Evolutionary conservation across 2,888 invertebrate genomes (phyloP), one percentile per base, ranked within the genome.

Genomic region (Thereva nobilitata): DNA sequence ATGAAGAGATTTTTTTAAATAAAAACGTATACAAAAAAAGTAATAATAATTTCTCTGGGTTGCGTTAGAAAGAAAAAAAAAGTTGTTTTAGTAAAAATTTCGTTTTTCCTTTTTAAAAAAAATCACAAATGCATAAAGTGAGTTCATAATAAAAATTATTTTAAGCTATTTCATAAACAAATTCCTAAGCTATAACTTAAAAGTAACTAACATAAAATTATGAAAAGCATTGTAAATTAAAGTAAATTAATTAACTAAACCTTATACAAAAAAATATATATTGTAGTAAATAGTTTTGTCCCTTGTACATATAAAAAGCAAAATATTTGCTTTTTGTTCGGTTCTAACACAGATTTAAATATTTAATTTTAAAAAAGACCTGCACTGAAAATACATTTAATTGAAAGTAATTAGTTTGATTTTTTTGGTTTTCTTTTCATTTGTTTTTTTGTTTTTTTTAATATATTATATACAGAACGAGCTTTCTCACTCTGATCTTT

Each of bases 241-340:
- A 50, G 40, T 61, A 61, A 61, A 61, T 61, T 61, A 61, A 50
- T 61, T 61, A 23, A 23, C 23, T 23, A 23, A 23, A 23, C 23
- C 23, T 23, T 23, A 23, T 47, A 35, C 34, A 50, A 50, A 59
- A 47, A 40, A 67, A 64, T 66, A 68, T 66, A 63, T 66, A 64
- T 55, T 68, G 67, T 57, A 68, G 67, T 64, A 67, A 66, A 68
- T 64, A 23, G 23, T 23, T 23, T 65, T 66, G 50, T 68, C 68
- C 68, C 68, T 68, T 68, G 68, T 63, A 68, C 68, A 66, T 61
- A 23, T 65, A 54, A 67, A 47, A 54, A 63, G 45, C 53, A 63
- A 45, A 50, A 38, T 56, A 54, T 50, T 50, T 50, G 61, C 49
- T 61, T 5, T 23, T 61, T 61, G 61, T 50, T 61, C 61, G 61